phyloP scores from a whole-genome alignment of 2,888 invertebrate species.

The Maniola hyperantus region DNA sequence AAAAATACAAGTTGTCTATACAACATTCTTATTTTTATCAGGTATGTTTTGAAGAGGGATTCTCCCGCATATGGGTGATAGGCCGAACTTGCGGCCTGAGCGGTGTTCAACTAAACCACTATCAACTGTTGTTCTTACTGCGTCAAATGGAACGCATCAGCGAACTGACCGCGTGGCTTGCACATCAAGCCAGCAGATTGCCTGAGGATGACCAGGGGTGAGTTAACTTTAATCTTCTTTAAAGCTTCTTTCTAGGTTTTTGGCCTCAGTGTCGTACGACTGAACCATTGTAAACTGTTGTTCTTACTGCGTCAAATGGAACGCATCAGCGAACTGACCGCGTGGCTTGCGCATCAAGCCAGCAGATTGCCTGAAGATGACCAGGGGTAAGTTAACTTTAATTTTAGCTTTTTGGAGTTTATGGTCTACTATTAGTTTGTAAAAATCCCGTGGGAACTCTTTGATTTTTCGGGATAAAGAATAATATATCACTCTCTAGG shows the following conservation, averaged over 20 bases:
- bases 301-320: constrained; percentile 94
- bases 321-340: constrained; percentile 89
- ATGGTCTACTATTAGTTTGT: no score
- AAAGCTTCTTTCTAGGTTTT: no score
- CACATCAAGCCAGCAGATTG: constrained; percentile 89
- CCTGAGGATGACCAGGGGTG: constrained; percentile 69
- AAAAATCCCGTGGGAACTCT: no score
- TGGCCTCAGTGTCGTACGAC: constrained; percentile 93
- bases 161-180: constrained; percentile 90
- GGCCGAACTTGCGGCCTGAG: constrained; percentile 92
- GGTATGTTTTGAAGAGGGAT: constrained; percentile 70
- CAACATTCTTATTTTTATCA: no score
- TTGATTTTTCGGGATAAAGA: no score
- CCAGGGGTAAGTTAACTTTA: constrained; percentile 56
- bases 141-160: constrained; percentile 91
- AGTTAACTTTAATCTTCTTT: constrained; percentile 30
- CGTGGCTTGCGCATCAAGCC: constrained; percentile 90
- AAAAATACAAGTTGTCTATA: no score
- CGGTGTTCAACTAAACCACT: constrained; percentile 95
- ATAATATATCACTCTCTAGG: no score
- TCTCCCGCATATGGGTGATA: constrained; percentile 90
- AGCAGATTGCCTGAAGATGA: constrained; percentile 83
- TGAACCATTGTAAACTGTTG: constrained; percentile 96
- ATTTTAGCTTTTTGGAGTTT: no score
- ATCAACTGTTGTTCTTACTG: constrained; percentile 94